Evolutionary conservation across 2,888 invertebrate genomes (phyloP).

Genomic region (Apamea anceps): DNA sequence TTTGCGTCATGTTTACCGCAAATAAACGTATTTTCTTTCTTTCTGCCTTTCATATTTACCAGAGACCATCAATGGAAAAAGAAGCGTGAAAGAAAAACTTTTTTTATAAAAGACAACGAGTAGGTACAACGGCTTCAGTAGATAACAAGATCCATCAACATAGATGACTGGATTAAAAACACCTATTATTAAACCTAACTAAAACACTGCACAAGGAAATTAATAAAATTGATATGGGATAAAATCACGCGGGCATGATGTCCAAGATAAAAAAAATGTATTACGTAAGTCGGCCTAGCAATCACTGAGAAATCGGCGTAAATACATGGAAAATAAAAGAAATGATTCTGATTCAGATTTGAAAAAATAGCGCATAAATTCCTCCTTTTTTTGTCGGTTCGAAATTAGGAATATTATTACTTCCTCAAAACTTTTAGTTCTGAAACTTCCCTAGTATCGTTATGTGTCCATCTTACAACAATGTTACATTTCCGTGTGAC

Average conservation of each 20-base stretch:
- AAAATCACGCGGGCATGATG: too few relatives aligned
- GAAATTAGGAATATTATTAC: background rate
- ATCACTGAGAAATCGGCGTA: background rate
- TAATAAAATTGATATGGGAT: background rate
- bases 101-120: background rate
- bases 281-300: background rate
- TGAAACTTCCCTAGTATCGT: background rate
- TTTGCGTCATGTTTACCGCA: too few relatives aligned
- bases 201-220: background rate
- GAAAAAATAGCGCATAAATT: background rate
- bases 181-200: background rate
- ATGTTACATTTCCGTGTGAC: constrained; percentile 76
- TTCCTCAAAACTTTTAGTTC: background rate
- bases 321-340: background rate
- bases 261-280: background rate
- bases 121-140: background rate
- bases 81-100: background rate
- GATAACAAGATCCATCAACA: background rate
- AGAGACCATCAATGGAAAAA: background rate
- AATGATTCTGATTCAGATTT: background rate
- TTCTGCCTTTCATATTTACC: background rate
- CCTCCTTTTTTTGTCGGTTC: background rate
- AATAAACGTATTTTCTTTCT: background rate
- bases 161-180: background rate
- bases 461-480: background rate